A percentile compares a stretch with the other conserved stretches of the same genome.
These are phyloP conservation scores for Agapornis canus DNA, from an alignment of 2,797 vertebrate genomes.

Conservation along the genomic window DNA sequence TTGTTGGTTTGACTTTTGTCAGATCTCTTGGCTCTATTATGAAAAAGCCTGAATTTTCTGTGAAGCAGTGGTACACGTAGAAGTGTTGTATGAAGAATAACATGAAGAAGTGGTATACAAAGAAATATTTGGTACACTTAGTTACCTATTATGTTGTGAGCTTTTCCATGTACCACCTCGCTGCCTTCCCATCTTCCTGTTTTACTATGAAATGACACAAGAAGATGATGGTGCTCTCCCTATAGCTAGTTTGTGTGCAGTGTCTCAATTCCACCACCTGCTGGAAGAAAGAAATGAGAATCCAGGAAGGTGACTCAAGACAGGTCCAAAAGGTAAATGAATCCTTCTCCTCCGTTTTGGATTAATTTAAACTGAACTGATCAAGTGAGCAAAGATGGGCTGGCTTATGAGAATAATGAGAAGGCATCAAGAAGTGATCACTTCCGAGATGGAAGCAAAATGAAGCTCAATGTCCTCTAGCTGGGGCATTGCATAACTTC, in stretches of 20 bases:
- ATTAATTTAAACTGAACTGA: neutral
- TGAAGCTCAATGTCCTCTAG: neutral
- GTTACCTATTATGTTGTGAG: neutral
- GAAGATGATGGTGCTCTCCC: neutral
- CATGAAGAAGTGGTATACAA: neutral
- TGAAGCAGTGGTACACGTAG: neutral
- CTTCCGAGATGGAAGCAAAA: neutral
- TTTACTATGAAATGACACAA: neutral
- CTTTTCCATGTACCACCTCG: neutral
- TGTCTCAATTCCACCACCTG: neutral
- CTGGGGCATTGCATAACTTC: neutral
- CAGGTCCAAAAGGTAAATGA: neutral
- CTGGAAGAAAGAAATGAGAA: neutral
- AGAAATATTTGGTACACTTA: neutral
- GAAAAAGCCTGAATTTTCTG: neutral
- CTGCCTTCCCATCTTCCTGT: neutral
- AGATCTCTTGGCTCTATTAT: neutral
- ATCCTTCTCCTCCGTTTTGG: neutral
- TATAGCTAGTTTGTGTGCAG: neutral
- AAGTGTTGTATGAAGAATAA: neutral
- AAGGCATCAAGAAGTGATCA: neutral
- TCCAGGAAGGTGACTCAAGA: neutral
- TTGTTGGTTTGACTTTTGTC: neutral
- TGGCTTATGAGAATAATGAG: neutral
- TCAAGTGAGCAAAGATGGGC: neutral